Conservation (phyloP, 2,797 vertebrate species). For the Meda fulgida region DNA sequence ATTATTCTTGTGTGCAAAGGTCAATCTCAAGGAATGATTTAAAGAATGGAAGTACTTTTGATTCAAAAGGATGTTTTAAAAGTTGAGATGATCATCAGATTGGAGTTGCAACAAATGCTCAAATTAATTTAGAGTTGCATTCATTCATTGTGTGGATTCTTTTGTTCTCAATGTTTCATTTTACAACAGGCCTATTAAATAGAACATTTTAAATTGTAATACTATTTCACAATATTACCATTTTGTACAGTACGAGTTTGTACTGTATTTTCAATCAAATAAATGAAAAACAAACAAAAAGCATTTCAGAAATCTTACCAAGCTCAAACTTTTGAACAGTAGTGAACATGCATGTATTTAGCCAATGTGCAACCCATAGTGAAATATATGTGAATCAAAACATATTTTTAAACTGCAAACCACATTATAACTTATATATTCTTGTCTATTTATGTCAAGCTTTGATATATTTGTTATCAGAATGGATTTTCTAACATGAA, state of each 20-base stretch:
- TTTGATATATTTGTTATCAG: neutral
- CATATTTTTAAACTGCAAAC: neutral
- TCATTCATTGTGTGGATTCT: neutral
- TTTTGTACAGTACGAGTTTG: neutral
- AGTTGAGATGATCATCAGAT: neutral
- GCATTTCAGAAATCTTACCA: neutral
- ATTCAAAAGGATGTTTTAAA: neutral
- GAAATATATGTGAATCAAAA: slow-evolving; percentile 6
- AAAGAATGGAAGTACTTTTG: neutral
- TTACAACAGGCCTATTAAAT: neutral
- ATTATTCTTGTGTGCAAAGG: neutral
- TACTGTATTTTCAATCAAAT: neutral
- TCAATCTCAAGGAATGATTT: neutral
- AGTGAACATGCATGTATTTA: neutral
- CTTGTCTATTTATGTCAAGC: slow-evolving; percentile 22
- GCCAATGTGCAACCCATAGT: neutral
- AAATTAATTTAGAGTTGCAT: neutral
- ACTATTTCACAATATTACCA: neutral
- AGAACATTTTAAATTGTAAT: neutral
- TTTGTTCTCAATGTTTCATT: neutral
- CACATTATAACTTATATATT: neutral
- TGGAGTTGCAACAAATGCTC: neutral
- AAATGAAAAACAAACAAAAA: neutral
- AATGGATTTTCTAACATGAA: slow-evolving; percentile 29
- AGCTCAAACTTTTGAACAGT: neutral